phyloP scores from a whole-genome alignment of 1,140 invertebrate genomes.

The Rhopalosiphum padi region DNA sequence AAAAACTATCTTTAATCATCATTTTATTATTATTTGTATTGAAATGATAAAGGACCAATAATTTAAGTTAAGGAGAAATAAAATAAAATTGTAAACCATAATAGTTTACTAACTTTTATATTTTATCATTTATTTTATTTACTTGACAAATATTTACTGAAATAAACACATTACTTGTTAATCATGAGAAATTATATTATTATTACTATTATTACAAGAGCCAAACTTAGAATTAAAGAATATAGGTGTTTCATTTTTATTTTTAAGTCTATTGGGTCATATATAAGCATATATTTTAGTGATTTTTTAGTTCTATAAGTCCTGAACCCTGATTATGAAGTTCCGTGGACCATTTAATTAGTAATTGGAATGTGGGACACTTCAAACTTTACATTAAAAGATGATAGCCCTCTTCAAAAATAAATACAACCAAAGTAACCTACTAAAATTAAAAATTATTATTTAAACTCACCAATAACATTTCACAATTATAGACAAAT shows the following conservation, averaged over 20 bases:
- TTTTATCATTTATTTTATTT: not conserved
- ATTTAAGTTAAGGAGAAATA: not conserved
- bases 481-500: not conserved
- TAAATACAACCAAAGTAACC: not conserved
- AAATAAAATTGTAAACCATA: not conserved
- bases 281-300: too few species aligned
- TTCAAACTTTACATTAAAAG: not conserved
- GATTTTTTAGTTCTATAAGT: too few species aligned
- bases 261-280: too few species aligned
- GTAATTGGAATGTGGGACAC: not conserved
- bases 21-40: conserved; percentile 2
- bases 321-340: not conserved
- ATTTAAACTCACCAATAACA: not conserved
- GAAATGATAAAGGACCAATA: not conserved
- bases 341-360: not conserved
- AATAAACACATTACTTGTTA: not conserved
- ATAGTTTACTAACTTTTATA: not conserved
- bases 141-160: not conserved
- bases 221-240: not conserved
- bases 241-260: not conserved
- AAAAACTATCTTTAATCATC: not conserved
- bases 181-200: not conserved
- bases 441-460: not conserved
- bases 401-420: not conserved
- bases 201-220: not conserved